Conservation (phyloP, 2,888 invertebrate genomes). For the Girardia tigrina region DNA sequence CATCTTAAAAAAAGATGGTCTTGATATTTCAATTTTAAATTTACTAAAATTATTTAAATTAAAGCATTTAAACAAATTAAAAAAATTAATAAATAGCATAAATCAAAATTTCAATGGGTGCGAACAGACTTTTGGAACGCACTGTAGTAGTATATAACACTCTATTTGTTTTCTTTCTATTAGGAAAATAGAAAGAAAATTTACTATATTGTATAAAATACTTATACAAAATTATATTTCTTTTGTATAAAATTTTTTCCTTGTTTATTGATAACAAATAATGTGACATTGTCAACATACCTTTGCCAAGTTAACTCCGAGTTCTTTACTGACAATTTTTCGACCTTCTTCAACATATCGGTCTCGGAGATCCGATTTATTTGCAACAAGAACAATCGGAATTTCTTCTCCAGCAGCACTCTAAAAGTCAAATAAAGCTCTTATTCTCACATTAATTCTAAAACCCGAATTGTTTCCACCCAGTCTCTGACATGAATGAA, state of each 20-base stretch:
- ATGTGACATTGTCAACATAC: background rate
- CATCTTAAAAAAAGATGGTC: too few species aligned
- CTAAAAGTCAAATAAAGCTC: background rate
- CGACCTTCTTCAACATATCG: conserved; percentile 2
- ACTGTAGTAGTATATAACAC: too few species aligned
- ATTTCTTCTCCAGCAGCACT: conserved; percentile 11
- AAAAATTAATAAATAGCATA: too few species aligned
- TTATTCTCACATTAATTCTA: background rate
- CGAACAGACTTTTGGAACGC: too few species aligned
- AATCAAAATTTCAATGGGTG: background rate
- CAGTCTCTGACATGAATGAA: conserved; percentile 54
- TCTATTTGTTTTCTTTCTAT: background rate
- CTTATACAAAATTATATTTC: background rate
- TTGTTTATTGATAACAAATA: background rate
- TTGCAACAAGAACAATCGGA: conserved; percentile 29
- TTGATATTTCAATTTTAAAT: too few species aligned
- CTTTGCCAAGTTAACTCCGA: background rate
- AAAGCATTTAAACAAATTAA: too few species aligned
- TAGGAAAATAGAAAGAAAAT: background rate
- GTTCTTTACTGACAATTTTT: background rate
- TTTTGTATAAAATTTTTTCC: background rate
- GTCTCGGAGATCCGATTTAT: conserved; percentile 26
- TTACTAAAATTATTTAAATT: too few species aligned
- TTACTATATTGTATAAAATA: too few species aligned
- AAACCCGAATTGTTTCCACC: conserved; percentile 50